Conservation (phyloP, 2,888 invertebrate species). For the Gastrophysa polygoni region DNA sequence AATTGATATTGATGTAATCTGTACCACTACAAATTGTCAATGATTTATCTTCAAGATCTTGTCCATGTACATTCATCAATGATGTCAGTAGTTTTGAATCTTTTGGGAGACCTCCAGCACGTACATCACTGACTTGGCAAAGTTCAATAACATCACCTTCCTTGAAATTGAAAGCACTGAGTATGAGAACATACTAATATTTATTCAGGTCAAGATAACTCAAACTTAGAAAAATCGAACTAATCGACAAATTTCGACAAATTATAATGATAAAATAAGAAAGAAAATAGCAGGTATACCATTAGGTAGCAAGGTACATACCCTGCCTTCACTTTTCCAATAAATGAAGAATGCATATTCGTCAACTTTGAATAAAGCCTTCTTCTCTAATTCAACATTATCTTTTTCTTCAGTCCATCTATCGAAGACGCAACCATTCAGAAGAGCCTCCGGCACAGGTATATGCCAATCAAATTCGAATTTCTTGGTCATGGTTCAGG, state of each 20-base stretch:
- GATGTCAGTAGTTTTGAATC: conserved; percentile 81
- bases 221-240: too few species aligned
- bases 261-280: too few species aligned
- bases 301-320: conserved; percentile 56
- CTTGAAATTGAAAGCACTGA: conserved; percentile 67
- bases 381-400: conserved; percentile 85
- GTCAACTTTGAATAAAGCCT: conserved; percentile 92
- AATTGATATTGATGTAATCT: conserved; percentile 98
- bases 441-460: conserved; percentile 86
- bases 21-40: conserved; percentile 97
- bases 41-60: conserved; percentile 86
- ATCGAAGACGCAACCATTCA: conserved; percentile 89
- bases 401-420: conserved; percentile 98
- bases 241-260: too few species aligned
- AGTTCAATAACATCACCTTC: conserved; percentile 98
- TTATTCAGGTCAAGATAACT: too few species aligned
- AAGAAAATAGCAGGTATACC: background rate
- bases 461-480: conserved; percentile 99
- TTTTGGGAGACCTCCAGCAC: conserved; percentile 92
- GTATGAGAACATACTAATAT: too few species aligned
- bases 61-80: conserved; percentile 80
- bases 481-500: conserved; percentile 85
- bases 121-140: conserved; percentile 97
- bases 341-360: conserved; percentile 98
- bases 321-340: conserved; percentile 96